Evolutionary conservation across 2,113 vertebrate genomes (phyloP).

Genomic region (Paraplagusia blochii): DNA sequence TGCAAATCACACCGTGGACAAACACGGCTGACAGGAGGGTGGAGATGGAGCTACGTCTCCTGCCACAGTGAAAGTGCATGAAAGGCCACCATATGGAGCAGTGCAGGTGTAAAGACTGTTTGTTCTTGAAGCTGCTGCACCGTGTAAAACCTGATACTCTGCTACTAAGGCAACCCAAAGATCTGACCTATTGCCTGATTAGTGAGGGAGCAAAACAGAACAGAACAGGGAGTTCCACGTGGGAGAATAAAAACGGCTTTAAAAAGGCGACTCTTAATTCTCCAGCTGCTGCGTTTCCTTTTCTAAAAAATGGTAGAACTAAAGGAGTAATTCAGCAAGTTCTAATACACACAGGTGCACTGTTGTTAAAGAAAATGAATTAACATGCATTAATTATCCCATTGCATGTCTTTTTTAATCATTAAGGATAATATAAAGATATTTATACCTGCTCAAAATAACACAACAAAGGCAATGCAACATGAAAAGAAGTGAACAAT

Average conservation of each 20-base stretch:
- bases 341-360: no score
- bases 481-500: no score
- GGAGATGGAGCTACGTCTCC: constrained; percentile 35
- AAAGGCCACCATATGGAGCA: constrained; percentile 75
- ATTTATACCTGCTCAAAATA: no score
- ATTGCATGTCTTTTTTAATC: no score
- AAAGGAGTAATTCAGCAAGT: no score
- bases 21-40: constrained; percentile 42
- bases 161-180: constrained; percentile 73
- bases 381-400: no score
- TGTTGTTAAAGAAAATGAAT: no score
- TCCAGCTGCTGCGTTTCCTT: neutral
- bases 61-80: constrained; percentile 60
- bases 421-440: no score
- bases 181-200: constrained; percentile 59
- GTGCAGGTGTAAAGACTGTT: constrained; percentile 60
- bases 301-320: neutral
- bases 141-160: constrained; percentile 73
- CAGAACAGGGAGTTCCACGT: constrained; percentile 33
- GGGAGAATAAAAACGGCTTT: constrained; percentile 36
- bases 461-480: no score
- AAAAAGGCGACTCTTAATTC: constrained; percentile 12
- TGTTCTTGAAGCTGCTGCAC: constrained; percentile 58
- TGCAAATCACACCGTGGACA: constrained; percentile 41
- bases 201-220: constrained; percentile 35